Conservation (phyloP, 2,888 invertebrate species). For the Parochlus steinenii region DNA sequence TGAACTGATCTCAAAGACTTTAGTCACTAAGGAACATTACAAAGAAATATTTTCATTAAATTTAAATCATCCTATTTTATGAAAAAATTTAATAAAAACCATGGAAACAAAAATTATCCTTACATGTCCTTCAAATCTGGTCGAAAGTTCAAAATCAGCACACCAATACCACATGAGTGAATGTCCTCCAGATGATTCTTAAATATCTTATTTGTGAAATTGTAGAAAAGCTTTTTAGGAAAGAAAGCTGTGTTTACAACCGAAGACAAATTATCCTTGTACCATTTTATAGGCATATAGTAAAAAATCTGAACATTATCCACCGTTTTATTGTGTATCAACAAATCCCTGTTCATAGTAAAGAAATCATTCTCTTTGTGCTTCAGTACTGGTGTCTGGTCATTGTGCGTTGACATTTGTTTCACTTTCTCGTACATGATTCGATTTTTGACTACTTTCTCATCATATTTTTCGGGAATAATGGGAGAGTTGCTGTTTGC, state of each 20-base stretch:
- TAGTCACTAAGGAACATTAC: too few species aligned
- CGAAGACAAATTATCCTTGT: slow-evolving; percentile 15
- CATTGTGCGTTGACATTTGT: slow-evolving; percentile 1
- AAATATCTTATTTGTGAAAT: slow-evolving; percentile 27
- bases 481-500: slow-evolving; percentile 14
- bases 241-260: slow-evolving; percentile 26
- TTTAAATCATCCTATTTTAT: too few species aligned
- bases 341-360: slow-evolving; percentile 4
- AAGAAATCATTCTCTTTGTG: slow-evolving; percentile 1
- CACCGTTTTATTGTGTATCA: slow-evolving; percentile 7
- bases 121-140: slow-evolving; percentile 33
- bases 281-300: slow-evolving; percentile 27
- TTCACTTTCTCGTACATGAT: slow-evolving; percentile 26
- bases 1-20: too few species aligned
- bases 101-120: too few species aligned
- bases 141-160: slow-evolving; percentile 38
- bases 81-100: too few species aligned
- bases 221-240: slow-evolving; percentile 26
- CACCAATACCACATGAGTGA: slow-evolving; percentile 39
- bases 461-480: slow-evolving; percentile 29
- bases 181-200: slow-evolving; percentile 42
- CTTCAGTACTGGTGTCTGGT: neutral
- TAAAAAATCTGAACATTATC: slow-evolving; percentile 28
- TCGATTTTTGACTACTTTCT: slow-evolving; percentile 26
- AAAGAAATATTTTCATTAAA: too few species aligned